Conservation (phyloP, 1,140 invertebrate species). For the Sinella curviseta region DNA sequence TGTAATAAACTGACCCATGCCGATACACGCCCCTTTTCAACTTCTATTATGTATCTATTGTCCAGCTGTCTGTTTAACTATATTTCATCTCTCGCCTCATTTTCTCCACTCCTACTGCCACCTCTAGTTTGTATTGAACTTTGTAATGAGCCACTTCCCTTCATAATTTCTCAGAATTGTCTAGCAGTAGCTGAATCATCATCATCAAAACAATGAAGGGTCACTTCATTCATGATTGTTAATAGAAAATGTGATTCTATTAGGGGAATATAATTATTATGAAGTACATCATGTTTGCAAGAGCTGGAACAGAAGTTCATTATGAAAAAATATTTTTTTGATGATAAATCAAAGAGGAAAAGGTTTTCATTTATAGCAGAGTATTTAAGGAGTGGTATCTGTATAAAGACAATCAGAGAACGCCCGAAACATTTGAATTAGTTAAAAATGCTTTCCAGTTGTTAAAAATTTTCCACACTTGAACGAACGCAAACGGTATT, state of each 20-base stretch:
- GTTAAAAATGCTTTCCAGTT: not conserved
- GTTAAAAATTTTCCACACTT: not conserved
- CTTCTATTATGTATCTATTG: slow-evolving; percentile 42
- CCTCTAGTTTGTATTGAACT: not conserved
- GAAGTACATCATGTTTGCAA: too few relatives aligned
- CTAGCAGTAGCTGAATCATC: too few relatives aligned
- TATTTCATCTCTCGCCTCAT: not conserved
- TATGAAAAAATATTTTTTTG: too few relatives aligned
- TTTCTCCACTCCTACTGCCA: not conserved
- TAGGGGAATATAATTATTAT: too few relatives aligned
- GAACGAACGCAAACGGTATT: too few relatives aligned
- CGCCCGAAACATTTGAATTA: not conserved
- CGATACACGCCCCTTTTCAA: slow-evolving; percentile 35
- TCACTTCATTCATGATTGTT: too few relatives aligned
- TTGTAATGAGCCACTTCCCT: not conserved
- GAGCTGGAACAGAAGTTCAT: too few relatives aligned
- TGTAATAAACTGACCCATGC: not conserved
- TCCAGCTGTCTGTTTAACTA: slow-evolving; percentile 29
- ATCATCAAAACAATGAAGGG: not conserved
- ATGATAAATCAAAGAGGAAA: too few relatives aligned
- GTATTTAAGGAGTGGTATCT: too few relatives aligned
- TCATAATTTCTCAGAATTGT: too few relatives aligned
- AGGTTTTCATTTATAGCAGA: too few relatives aligned
- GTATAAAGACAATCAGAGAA: not conserved
- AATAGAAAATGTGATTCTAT: too few relatives aligned